Evolutionary conservation across 2,797 vertebrate species (phyloP).

Genomic region (Aulostomus chinensis): DNA sequence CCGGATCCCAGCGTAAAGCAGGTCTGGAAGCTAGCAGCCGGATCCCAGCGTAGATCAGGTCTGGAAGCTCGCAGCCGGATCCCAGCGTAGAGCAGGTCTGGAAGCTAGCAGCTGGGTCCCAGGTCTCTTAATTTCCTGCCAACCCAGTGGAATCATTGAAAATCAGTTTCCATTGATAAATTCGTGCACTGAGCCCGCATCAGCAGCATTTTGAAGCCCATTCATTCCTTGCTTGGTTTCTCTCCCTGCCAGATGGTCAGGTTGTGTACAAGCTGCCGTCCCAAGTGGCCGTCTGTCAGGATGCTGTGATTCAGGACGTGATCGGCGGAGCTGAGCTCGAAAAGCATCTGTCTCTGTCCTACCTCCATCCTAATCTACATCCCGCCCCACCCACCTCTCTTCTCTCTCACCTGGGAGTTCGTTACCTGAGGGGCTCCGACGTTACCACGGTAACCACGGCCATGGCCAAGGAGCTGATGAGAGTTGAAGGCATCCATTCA

Average conservation of each 20-base stretch:
- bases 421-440: slow-evolving; percentile 72
- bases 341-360: slow-evolving; percentile 79
- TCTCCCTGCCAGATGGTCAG: slow-evolving; percentile 59
- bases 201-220: neutral
- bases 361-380: slow-evolving; percentile 76
- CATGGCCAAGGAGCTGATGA: slow-evolving; percentile 77
- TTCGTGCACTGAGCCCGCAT: too few relatives aligned
- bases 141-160: too few relatives aligned
- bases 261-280: slow-evolving; percentile 80
- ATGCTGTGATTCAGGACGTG: slow-evolving; percentile 79
- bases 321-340: slow-evolving; percentile 76
- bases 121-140: too few relatives aligned
- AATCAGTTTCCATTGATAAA: too few relatives aligned
- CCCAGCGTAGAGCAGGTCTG: too few relatives aligned
- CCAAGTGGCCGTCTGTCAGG: slow-evolving; percentile 81
- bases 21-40: too few relatives aligned
- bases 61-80: too few relatives aligned
- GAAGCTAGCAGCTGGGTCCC: too few relatives aligned
- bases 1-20: too few relatives aligned
- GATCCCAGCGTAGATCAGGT: too few relatives aligned
- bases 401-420: slow-evolving; percentile 79
- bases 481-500: slow-evolving; percentile 52
- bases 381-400: slow-evolving; percentile 69
- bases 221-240: neutral
- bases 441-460: slow-evolving; percentile 80